These are phyloP conservation scores for Drosophila putrida DNA, from an alignment of 2,888 invertebrate genomes.

Conservation along the genomic window DNA sequence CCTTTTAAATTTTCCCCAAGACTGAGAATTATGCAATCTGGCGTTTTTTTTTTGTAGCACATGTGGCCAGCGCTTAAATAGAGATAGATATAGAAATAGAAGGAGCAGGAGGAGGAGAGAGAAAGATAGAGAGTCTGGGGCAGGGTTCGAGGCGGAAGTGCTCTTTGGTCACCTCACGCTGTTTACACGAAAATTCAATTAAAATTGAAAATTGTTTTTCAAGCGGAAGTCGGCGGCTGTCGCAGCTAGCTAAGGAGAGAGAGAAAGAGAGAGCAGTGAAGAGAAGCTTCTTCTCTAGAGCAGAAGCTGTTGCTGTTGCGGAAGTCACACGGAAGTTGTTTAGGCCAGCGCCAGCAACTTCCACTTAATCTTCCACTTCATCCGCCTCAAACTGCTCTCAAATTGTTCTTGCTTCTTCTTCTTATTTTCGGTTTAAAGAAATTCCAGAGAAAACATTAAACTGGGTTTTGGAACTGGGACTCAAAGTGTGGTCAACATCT, in stretches of 20 bases:
- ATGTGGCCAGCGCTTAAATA: constrained; percentile 55
- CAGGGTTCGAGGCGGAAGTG: constrained; percentile 47
- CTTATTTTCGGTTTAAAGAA: constrained; percentile 31
- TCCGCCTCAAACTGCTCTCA: constrained; percentile 37
- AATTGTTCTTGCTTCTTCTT: constrained; percentile 37
- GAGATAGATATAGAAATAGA: constrained; percentile 19
- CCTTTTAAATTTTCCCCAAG: constrained; percentile 28
- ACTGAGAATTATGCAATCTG: constrained; percentile 74
- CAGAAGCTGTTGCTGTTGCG: constrained; percentile 46
- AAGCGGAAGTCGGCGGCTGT: constrained; percentile 49
- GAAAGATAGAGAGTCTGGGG: constrained; percentile 1
- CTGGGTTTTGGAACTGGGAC: constrained; percentile 3
- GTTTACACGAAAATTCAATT: constrained; percentile 78
- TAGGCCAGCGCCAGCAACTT: constrained; percentile 60
- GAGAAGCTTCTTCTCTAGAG: constrained; percentile 4
- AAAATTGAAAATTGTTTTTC: constrained; percentile 68
- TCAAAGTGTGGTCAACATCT: constrained; percentile 17
- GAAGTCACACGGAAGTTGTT: constrained; percentile 81
- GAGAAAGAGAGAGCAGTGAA: neutral
- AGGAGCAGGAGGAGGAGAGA: constrained; percentile 37
- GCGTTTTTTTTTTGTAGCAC: constrained; percentile 56
- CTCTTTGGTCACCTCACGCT: constrained; percentile 61
- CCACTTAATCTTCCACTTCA: constrained; percentile 56
- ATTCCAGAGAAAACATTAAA: constrained; percentile 66
- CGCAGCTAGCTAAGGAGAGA: neutral